phyloP scores from a whole-genome alignment of 2,797 vertebrate genomes.

The Hybognathus amarus region DNA sequence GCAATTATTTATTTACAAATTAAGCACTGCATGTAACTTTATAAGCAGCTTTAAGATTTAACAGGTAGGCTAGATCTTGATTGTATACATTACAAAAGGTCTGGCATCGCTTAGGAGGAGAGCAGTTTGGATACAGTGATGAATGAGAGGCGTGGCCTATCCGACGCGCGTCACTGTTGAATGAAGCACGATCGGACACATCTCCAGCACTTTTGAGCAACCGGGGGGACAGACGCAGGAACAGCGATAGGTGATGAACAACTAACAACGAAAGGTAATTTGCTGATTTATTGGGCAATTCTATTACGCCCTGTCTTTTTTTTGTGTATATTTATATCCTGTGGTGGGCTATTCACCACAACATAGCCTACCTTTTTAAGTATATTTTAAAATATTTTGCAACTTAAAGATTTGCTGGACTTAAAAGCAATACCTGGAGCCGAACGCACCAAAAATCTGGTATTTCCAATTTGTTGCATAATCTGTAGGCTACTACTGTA shows the following conservation, averaged over 20 bases:
- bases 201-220: neutral
- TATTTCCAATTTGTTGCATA: constrained; percentile 6
- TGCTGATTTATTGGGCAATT: neutral
- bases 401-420: neutral
- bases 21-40: neutral
- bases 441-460: too few relatives aligned
- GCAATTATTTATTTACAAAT: too few relatives aligned
- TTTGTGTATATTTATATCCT: neutral
- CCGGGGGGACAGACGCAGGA: neutral
- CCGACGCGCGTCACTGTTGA: constrained; percentile 12
- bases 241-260: neutral
- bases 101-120: too few relatives aligned
- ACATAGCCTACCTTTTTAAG: neutral
- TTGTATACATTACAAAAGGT: neutral
- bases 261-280: constrained; percentile 6
- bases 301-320: neutral
- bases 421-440: neutral
- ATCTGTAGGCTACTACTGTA: neutral
- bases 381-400: neutral
- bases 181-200: neutral
- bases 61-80: neutral
- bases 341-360: neutral
- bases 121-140: neutral
- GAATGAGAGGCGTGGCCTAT: neutral
- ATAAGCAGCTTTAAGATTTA: neutral